Conservation (phyloP, 2,888 invertebrate genomes). For the Brachyptera risi region DNA sequence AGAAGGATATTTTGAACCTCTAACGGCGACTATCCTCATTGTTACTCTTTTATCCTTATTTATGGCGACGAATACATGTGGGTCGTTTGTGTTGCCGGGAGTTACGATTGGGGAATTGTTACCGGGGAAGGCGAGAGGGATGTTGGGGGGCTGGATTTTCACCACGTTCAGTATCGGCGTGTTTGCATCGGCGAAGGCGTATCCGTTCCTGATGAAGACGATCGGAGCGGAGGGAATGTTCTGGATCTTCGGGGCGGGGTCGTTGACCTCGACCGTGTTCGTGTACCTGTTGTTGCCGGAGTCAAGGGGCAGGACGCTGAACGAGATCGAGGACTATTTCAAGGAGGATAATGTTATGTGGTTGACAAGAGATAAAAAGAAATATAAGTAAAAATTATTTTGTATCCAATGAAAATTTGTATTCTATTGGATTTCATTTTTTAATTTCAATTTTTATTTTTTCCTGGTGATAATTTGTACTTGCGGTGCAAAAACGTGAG, state of each 20-base stretch:
- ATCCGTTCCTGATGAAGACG: slow-evolving; percentile 47
- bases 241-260: slow-evolving; percentile 60
- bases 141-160: slow-evolving; percentile 69
- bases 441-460: no score
- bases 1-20: background rate
- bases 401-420: no score
- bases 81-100: slow-evolving; percentile 69
- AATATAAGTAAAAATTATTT: background rate
- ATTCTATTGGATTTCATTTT: background rate
- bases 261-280: slow-evolving; percentile 59
- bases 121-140: slow-evolving; percentile 67
- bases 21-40: slow-evolving; percentile 38
- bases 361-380: slow-evolving; percentile 24
- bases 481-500: no score
- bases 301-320: slow-evolving; percentile 65
- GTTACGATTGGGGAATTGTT: slow-evolving; percentile 72
- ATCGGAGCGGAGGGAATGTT: slow-evolving; percentile 67
- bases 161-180: slow-evolving; percentile 64
- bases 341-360: slow-evolving; percentile 54
- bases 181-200: slow-evolving; percentile 66
- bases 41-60: slow-evolving; percentile 58
- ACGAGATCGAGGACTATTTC: slow-evolving; percentile 76
- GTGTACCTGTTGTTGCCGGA: slow-evolving; percentile 68
- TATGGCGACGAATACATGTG: slow-evolving; percentile 68
- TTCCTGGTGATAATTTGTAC: no score